A percentile compares a stretch with the other conserved stretches of the same genome.
Conservation (phyloP, 2,113 vertebrate genomes). For the Larimichthys polyactis region DNA sequence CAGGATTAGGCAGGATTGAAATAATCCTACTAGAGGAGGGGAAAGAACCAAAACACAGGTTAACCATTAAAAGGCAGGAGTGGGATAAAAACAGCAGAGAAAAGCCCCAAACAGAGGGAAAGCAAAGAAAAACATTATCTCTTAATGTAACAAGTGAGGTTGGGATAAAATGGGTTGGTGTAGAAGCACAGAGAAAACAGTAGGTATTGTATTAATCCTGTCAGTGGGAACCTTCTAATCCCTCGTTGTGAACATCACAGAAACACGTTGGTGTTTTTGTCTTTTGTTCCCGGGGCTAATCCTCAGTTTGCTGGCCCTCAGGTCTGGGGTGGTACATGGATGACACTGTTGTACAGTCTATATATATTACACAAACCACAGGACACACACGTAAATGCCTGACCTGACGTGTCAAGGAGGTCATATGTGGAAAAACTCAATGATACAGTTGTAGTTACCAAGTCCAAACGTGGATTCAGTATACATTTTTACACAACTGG, state of each 20-base stretch:
- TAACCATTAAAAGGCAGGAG: conserved; percentile 61
- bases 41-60: conserved; percentile 63
- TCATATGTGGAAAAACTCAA: background rate
- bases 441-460: background rate
- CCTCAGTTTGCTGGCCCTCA: conserved; percentile 58
- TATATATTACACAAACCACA: conserved; percentile 39
- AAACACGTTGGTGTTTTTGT: conserved; percentile 72
- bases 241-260: conserved; percentile 76
- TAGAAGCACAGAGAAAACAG: conserved; percentile 59
- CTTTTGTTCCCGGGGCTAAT: conserved; percentile 72
- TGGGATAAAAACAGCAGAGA: conserved; percentile 56
- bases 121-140: conserved; percentile 61
- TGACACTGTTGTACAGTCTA: conserved; percentile 29
- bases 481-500: background rate
- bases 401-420: conserved; percentile 8
- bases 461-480: background rate
- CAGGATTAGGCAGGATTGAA: conserved; percentile 67
- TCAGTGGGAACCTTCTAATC: conserved; percentile 78
- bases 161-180: conserved; percentile 58
- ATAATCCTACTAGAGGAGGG: conserved; percentile 61
- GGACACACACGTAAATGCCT: conserved; percentile 27
- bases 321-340: conserved; percentile 46
- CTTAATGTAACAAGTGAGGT: conserved; percentile 60
- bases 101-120: conserved; percentile 43
- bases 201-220: conserved; percentile 81